Conservation (phyloP, 2,797 vertebrate species). For the Crenichthys baileyi region DNA sequence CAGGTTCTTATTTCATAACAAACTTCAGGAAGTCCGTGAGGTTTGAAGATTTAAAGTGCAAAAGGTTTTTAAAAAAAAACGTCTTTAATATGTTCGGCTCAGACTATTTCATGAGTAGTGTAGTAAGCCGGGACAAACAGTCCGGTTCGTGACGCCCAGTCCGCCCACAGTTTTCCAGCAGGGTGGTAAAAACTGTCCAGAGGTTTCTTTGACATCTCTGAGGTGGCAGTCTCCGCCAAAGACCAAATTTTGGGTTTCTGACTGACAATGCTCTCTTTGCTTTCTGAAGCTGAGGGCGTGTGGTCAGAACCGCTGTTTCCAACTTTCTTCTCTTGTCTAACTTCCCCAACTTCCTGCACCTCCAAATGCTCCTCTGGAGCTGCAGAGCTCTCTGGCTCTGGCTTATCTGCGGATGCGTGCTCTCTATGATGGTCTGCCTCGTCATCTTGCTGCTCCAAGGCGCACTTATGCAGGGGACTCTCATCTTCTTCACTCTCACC, state of each 20-base stretch:
- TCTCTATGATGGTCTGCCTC: conserved; percentile 53
- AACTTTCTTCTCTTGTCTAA: conserved; percentile 23
- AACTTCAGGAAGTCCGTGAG: conserved; percentile 67
- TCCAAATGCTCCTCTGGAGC: conserved; percentile 56
- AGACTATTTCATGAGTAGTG: conserved; percentile 65
- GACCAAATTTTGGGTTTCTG: conserved; percentile 98
- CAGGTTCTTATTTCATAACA: conserved; percentile 48
- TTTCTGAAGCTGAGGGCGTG: conserved; percentile 55
- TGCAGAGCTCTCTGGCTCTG: conserved; percentile 33
- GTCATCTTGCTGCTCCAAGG: conserved; percentile 62
- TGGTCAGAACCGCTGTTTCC: conserved; percentile 47
- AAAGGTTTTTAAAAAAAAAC: conserved; percentile 28
- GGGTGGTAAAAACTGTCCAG: conserved; percentile 50
- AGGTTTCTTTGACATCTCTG: conserved; percentile 71
- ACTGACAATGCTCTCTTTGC: conserved; percentile 69
- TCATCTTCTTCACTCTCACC: conserved; percentile 79
- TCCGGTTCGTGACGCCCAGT: conserved; percentile 78
- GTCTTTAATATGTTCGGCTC: conserved; percentile 42
- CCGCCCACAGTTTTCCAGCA: conserved; percentile 77
- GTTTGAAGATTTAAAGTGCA: conserved; percentile 79
- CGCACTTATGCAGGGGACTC: conserved; percentile 56
- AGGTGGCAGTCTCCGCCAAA: conserved; percentile 93
- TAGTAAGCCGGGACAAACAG: conserved; percentile 71
- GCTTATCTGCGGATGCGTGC: conserved; percentile 41
- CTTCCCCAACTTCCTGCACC: conserved; percentile 9